Base-by-base conservation (phyloP, 1,140 invertebrate species). In the Philopotamus ludificatus region DNA sequence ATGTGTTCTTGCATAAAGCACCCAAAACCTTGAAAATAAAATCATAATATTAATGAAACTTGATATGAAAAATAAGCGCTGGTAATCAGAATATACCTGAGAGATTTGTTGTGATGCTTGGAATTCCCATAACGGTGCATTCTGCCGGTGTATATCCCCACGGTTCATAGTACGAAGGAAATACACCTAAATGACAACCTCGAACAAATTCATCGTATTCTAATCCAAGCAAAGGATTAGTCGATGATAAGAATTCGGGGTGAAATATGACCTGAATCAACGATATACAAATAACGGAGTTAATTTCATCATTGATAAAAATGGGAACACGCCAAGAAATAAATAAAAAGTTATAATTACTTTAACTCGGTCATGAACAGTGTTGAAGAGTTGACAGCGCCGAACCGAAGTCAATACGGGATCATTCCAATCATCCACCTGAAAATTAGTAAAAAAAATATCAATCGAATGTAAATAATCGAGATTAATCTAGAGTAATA, bases 131-230 rank as follows among this genome's bases (percentile, higher is more conserved):
- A 3, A 99, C 96, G 0, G 98, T 99, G 74, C 98, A 99, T 79
- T 99, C 98, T 3, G 97, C 98, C 1, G 97, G 97, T 0, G 97
- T 99, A 79, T 99, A 99, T 0, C 98, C 97, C 98, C 98, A 99
- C 0, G 97, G 97, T 77, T 99, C 98, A 75, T 99, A 99, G 75
- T 99, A 99, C 1, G 95, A 98, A 1, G 97, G 97, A 77, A 99
- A 99, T 12, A 99, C 95, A 2, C 97, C 97, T 62, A 99, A 84
- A 82, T 99, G 98, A 74, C 98, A 99, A 42, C 98, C 98, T 54
- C 98, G 84, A 0, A 99, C 97, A 81, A 99, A 99, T 74, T 99
- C 97, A 77, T 99, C 97, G 76, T 99, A 99, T 74, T 99, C 97
- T 65, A 99, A 82, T 3, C 95, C 94, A 80, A 99, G 97, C 3